These are phyloP conservation scores for Sinotaia quadrata DNA, from an alignment of 2,888 invertebrate species.

Conservation along the genomic window DNA sequence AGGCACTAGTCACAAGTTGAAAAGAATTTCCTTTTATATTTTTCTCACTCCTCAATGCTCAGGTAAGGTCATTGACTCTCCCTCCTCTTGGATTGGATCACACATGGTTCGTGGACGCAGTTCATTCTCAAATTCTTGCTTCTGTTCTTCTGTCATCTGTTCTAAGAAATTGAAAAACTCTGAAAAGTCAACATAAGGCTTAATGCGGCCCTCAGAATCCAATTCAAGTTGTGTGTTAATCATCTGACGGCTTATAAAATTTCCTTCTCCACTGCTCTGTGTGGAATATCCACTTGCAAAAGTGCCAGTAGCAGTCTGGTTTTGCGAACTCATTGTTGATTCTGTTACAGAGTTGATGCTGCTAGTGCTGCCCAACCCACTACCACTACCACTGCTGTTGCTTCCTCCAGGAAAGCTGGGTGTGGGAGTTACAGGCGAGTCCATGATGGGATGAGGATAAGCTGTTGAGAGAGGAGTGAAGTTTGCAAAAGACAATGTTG, in stretches of 20 bases:
- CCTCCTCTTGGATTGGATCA: constrained; percentile 66
- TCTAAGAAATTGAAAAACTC: constrained; percentile 75
- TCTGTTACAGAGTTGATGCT: constrained; percentile 37
- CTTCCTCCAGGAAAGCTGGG: constrained; percentile 23
- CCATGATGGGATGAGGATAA: constrained; percentile 28
- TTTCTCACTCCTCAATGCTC: too few species aligned
- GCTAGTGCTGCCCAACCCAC: constrained; percentile 37
- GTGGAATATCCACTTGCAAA: constrained; percentile 64
- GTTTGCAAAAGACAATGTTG: constrained; percentile 54
- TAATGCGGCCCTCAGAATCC: constrained; percentile 81
- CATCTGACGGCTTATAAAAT: constrained; percentile 45
- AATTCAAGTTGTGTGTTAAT: constrained; percentile 70
- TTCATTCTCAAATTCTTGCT: constrained; percentile 59
- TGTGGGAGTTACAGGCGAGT: constrained; percentile 35
- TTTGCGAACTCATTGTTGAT: constrained; percentile 36
- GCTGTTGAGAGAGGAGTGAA: constrained; percentile 33
- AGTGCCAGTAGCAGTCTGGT: constrained; percentile 44
- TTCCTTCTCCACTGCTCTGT: constrained; percentile 62
- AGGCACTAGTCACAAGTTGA: too few species aligned
- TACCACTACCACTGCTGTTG: constrained; percentile 25
- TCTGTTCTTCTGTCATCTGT: constrained; percentile 62
- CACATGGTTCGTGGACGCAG: constrained; percentile 64
- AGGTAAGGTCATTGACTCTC: constrained; percentile 40
- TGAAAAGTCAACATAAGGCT: constrained; percentile 88
- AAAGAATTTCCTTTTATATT: too few species aligned